Base-by-base conservation (phyloP, 2,888 invertebrate genomes). In the Ormyrus labotus region DNA sequence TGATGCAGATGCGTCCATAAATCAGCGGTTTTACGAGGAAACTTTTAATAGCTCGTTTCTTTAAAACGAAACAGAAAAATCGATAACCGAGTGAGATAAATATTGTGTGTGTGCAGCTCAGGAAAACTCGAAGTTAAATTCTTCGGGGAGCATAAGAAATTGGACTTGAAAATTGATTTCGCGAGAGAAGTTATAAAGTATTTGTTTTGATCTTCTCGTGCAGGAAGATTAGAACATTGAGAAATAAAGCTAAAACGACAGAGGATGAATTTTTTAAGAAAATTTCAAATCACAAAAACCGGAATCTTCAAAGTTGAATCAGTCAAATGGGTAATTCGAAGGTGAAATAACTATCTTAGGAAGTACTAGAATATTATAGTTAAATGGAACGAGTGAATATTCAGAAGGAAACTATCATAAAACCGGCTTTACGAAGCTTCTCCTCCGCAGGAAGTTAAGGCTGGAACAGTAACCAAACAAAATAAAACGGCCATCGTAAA, bases 391-490 rank as follows among this genome's bases (percentile, higher is more conserved):
- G 45, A 10, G 45, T 63, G 63, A 63, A 63, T 63, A 63, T 63
- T 63, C 63, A 63, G 45, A 10, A 11, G 63, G 34, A 45, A 63
- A 63, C 63, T 45, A 45, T 61, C 34, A 34, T 61, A 61, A 61
- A 61, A 61, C 4, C 34, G 34, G 10, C 34, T 34, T 34, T 34
- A 34, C 34, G 34, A 34, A 34, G 34, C 34, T 34, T 34, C 34
- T 34, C 34, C 34, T 34, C 34, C 34, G 34, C 34, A 34, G 34
- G 2, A 34, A 34, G 34, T 34, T 34, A 34, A 34, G 34, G 34
- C n/a, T 55, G 0, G 8, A 6, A 57, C 11, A n/a, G n/a, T 57
- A 13, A 13, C 11, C 34, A 34, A 57, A n/a, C n/a, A 10, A 57
- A 11, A 57, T 13, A 13, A 57, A 13, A 11, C 13, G 6, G n/a